Evolutionary conservation across 2,113 vertebrate species (phyloP), one percentile per base, ranked within the genome.

Genomic region (Ophthalmolycus amberensis): DNA sequence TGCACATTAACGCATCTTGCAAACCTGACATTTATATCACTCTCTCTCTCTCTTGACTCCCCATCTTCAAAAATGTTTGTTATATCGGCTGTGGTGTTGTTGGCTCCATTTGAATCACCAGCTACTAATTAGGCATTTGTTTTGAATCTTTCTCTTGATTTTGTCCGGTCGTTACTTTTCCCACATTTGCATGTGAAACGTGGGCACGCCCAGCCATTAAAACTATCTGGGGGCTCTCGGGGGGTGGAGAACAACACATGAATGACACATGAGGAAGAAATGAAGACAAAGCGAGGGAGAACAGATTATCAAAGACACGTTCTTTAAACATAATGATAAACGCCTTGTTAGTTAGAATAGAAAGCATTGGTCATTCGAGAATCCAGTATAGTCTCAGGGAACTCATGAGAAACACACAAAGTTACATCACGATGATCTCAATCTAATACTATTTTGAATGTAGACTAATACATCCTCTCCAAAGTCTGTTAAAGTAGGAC

Each of bases 41-140:
- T 48, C 77, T 65, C 66, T 25, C 25, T 71, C 40, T 74, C 76
- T 70, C 71, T 37, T 15, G 0, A 83, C 77, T 77, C 77, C 75
- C 58, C 54, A 46, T 81, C 37, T 77, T 52, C 42, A 80, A 67
- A 85, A 85, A n/a, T 75, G 79, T 85, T 92, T 86, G 80, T 83
- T 82, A 48, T 75, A 88, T 75, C 65, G 71, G 63, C 81, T 82
- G 81, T 64, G 86, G 86, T 83, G 74, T 85, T 70, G 44, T 69
- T 88, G 85, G 84, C 81, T 90, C 72, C 76, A 74, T 91, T 87
- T 64, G 70, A 89, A 89, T 90, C 85, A 87, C 82, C 60, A 85
- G 88, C 88, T 93, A 89, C 87, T 92, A 93, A 93, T 93, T 93
- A 92, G 69, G 76, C 89, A 90, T 93, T 92, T 92, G 88, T 92